phyloP scores from a whole-genome alignment of 2,113 vertebrate genomes.

The Chamaetylas fuelleborni region DNA sequence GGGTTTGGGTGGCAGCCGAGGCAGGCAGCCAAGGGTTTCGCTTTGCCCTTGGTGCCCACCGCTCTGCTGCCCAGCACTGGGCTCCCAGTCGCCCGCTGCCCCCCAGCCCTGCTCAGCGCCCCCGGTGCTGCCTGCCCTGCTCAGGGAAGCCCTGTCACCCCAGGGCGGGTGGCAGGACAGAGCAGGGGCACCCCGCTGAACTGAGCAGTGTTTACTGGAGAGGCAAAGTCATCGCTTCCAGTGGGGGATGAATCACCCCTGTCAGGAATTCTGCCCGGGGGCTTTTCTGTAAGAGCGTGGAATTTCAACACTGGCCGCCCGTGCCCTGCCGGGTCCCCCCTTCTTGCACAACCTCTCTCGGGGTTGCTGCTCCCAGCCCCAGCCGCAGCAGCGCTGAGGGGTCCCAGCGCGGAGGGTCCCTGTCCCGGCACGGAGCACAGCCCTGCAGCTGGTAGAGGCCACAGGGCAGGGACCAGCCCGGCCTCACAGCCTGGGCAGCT shows the following conservation, averaged over 20 bases:
- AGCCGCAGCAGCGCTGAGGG: neutral
- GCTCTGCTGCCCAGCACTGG: neutral
- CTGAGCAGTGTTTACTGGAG: constrained; percentile 28
- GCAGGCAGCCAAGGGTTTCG: neutral
- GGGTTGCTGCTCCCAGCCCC: constrained; percentile 7
- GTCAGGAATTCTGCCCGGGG: constrained; percentile 59
- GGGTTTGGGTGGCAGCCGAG: neutral
- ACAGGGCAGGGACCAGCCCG: rapidly evolving
- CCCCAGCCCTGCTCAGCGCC: no score
- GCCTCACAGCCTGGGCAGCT: rapidly evolving
- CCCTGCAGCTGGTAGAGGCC: rapidly evolving
- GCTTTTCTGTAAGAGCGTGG: constrained; percentile 34
- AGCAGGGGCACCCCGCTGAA: neutral
- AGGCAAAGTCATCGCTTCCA: constrained; percentile 43
- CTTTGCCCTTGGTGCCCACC: rapidly evolving
- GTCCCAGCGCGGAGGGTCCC: neutral
- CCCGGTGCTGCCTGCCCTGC: rapidly evolving
- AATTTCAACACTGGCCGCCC: constrained; percentile 22
- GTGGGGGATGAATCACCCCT: constrained; percentile 46
- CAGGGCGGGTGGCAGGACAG: neutral
- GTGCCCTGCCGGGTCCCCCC: neutral
- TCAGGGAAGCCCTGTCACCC: neutral
- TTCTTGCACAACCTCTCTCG: constrained; percentile 10
- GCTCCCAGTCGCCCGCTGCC: rapidly evolving
- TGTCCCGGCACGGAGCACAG: rapidly evolving